These are phyloP conservation scores for Enoplosus armatus DNA, from an alignment of 2,797 vertebrate genomes.

Conservation along the genomic window DNA sequence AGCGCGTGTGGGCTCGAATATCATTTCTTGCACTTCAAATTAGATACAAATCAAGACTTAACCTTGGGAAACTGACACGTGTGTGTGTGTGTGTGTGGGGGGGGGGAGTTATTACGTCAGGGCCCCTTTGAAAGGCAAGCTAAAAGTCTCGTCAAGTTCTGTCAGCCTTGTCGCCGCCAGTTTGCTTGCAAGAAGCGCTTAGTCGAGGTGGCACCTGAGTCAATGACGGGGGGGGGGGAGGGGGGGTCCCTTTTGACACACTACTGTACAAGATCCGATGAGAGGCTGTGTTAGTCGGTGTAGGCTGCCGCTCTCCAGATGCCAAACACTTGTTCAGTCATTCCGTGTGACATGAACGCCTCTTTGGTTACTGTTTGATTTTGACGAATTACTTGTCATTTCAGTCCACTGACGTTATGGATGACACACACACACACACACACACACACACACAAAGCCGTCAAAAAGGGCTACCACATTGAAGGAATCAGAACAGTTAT, in stretches of 20 bases:
- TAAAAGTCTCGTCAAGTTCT: slow-evolving; percentile 47
- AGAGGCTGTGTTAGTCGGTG: slow-evolving; percentile 22
- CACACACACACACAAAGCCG: neutral
- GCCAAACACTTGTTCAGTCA: slow-evolving; percentile 22
- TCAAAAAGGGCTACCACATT: neutral
- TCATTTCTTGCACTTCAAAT: too few species aligned
- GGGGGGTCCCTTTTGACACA: slow-evolving; percentile 27
- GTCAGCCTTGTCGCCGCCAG: slow-evolving; percentile 51
- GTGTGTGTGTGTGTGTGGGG: too few species aligned
- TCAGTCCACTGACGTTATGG: neutral
- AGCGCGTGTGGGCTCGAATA: neutral
- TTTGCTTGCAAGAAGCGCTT: slow-evolving; percentile 26
- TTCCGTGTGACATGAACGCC: neutral
- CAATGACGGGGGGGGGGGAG: slow-evolving; percentile 17
- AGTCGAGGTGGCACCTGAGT: slow-evolving; percentile 30
- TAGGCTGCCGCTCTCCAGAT: slow-evolving; percentile 27
- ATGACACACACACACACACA: neutral
- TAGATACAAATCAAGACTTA: slow-evolving; percentile 30
- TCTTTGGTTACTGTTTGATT: neutral
- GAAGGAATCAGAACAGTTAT: neutral
- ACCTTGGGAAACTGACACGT: slow-evolving; percentile 37
- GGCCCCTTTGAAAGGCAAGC: slow-evolving; percentile 35
- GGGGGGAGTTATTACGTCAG: slow-evolving; percentile 2
- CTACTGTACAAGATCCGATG: slow-evolving; percentile 16
- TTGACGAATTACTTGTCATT: neutral